These are phyloP conservation scores for Blennius ocellaris DNA, from an alignment of 2,113 vertebrate species.

Conservation along the genomic window DNA sequence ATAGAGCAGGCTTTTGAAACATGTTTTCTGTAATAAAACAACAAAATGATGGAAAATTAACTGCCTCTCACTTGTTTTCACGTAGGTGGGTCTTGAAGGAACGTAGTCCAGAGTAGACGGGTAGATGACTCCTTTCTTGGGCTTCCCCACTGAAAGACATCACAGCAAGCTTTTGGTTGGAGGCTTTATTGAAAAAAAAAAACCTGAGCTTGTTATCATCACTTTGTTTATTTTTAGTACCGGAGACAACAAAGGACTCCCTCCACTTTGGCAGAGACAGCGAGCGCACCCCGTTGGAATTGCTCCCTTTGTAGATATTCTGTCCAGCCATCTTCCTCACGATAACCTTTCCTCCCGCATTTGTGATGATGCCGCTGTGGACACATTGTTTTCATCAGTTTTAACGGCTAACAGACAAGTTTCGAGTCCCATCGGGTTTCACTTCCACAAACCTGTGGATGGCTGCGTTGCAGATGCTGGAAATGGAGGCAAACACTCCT, in stretches of 20 bases:
- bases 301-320: constrained; percentile 90
- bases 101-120: constrained; percentile 90
- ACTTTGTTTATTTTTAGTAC: constrained; percentile 71
- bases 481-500: constrained; percentile 93
- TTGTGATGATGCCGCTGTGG: constrained; percentile 90
- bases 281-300: constrained; percentile 89
- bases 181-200: background rate
- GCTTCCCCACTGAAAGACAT: constrained; percentile 88
- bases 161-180: constrained; percentile 1
- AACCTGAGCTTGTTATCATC: too few relatives aligned
- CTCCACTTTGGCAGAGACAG: constrained; percentile 93
- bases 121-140: constrained; percentile 92
- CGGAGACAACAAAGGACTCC: constrained; percentile 93
- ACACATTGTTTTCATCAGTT: constrained; percentile 21
- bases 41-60: too few relatives aligned
- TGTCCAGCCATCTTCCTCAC: constrained; percentile 94
- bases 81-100: constrained; percentile 83
- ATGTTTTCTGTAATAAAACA: too few relatives aligned
- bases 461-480: constrained; percentile 95
- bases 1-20: too few relatives aligned
- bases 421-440: background rate
- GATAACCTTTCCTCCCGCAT: constrained; percentile 92
- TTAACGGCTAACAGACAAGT: too few relatives aligned
- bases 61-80: constrained; percentile 86
- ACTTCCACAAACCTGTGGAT: constrained; percentile 89